Evolutionary conservation across 2,888 invertebrate genomes (phyloP), one percentile per base, ranked within the genome.

Genomic region (Athripsodes cinereus): DNA sequence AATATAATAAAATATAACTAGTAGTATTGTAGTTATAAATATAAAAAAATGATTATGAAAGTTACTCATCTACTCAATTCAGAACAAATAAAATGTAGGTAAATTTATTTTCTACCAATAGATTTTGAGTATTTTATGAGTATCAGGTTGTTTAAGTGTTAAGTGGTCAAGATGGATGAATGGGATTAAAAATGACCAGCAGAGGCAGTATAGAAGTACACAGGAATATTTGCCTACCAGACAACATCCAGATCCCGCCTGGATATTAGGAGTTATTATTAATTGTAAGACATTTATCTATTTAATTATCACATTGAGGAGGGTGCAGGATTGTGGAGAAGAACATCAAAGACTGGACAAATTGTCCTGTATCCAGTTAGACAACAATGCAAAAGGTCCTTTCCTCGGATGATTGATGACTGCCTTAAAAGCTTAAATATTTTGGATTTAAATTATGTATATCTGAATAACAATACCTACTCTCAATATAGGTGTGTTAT

Each of bases 221-320:
- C 10, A 40, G 40, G 40, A 40, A 40, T 40, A 16, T 40, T 40
- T 40, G 13, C 16, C 40, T 40, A 40, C 8, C 40, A 40, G 40
- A n/a, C 40, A 26, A 26, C 26, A 3, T 3, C 8, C 40, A 13
- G 8, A 3, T 13, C 40, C 40, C 13, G 26, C 26, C 40, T 16
- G 40, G 40, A 40, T 13, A 13, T n/a, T 40, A 13, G n/a, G 40
- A 40, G 51, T 34, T 55, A 61, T 62, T 62, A 61, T 62, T 62
- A 54, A 62, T 62, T 57, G 57, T n/a, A 31, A 22, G 18, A 47
- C 57, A 62, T 62, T 62, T 59, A 54, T 59, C 61, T 53, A 35
- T 46, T 48, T 61, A 60, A 61, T 61, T 61, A 58, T 19, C 21
- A 21, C 40, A 40, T 26, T 26, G 6, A 44, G 13, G 44, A 18